Conservation (phyloP, 2,797 vertebrate genomes). For the Phataginus tetradactyla region DNA sequence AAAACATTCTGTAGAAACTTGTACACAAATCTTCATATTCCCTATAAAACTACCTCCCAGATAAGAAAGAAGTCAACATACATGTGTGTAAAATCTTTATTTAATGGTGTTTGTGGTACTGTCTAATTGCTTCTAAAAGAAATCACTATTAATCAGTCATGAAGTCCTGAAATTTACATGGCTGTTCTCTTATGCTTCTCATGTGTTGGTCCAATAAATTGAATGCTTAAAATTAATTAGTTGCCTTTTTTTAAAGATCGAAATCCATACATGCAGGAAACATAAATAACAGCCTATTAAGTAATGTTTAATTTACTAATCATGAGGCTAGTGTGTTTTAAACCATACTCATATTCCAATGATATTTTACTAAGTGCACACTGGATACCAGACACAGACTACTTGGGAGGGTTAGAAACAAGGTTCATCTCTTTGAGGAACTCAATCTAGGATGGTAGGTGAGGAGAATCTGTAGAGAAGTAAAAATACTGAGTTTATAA, state of each 20-base stretch:
- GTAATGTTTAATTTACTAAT: constrained; percentile 6
- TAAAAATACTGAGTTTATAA: neutral
- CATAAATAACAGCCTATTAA: neutral
- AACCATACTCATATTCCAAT: neutral
- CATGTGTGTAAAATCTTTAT: neutral
- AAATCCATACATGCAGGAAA: neutral
- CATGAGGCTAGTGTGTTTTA: neutral
- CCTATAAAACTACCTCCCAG: neutral
- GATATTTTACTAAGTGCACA: neutral
- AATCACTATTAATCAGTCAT: neutral
- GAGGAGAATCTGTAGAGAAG: neutral
- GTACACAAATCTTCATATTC: neutral
- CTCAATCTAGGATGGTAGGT: neutral
- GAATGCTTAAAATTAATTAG: neutral
- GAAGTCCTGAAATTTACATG: neutral
- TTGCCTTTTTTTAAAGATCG: neutral
- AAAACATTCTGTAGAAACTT: neutral
- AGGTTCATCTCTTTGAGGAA: neutral
- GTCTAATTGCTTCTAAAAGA: neutral
- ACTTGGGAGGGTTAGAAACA: neutral
- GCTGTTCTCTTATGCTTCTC: neutral
- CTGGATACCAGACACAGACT: neutral
- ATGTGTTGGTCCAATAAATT: neutral
- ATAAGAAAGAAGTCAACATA: constrained; percentile 21
- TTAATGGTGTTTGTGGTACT: neutral